Percentiles rank a stretch among this genome's conserved stretches.
phyloP scores from a whole-genome alignment of 2,797 vertebrate genomes.

The Catharus ustulatus region DNA sequence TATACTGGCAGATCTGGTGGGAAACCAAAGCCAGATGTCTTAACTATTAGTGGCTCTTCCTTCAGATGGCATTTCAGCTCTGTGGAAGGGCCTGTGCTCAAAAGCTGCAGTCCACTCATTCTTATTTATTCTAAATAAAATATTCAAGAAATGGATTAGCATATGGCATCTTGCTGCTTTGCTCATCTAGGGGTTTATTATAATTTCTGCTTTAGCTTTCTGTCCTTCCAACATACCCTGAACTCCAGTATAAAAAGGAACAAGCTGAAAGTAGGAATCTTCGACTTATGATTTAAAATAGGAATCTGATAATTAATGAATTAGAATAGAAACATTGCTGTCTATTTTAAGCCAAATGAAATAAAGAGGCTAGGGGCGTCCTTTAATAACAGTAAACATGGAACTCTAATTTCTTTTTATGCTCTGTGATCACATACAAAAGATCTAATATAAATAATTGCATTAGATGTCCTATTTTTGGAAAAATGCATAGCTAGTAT shows the following conservation, averaged over 20 bases:
- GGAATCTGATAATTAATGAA: background rate
- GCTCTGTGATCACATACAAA: conserved; percentile 45
- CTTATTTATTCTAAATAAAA: background rate
- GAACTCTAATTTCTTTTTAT: conserved; percentile 41
- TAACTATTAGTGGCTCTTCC: background rate
- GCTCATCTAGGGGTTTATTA: background rate
- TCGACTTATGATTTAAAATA: background rate
- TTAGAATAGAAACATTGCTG: background rate
- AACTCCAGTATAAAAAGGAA: background rate
- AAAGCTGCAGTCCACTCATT: background rate
- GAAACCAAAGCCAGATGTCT: background rate
- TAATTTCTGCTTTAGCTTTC: background rate
- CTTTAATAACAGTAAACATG: conserved; percentile 32
- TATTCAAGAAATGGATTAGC: background rate
- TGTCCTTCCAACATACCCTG: background rate
- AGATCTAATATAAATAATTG: conserved; percentile 55
- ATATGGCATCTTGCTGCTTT: background rate
- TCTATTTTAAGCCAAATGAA: conserved; percentile 17
- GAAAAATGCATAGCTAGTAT: conserved; percentile 36
- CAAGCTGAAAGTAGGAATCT: background rate
- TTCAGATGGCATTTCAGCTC: background rate
- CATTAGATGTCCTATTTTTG: conserved; percentile 35
- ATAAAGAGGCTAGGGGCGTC: conserved; percentile 5
- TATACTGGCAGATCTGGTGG: background rate
- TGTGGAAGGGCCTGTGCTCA: background rate